Percentiles rank a stretch among this genome's conserved stretches.
phyloP scores from a whole-genome alignment of 2,888 invertebrate species.

The Rhagophthalmus giganteus region DNA sequence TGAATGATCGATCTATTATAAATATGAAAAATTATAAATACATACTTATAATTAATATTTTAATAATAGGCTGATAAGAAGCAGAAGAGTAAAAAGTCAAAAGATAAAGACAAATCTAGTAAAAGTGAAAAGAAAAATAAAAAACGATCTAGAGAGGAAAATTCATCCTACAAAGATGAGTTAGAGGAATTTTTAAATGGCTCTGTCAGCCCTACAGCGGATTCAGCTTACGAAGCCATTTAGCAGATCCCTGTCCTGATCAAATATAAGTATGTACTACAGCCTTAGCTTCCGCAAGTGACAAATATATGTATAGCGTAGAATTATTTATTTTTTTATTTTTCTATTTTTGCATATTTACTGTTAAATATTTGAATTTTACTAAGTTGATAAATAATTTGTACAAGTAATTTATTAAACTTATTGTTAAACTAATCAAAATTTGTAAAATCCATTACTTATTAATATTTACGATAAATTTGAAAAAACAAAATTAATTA shows the following conservation, averaged over 20 bases:
- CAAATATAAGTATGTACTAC: constrained; percentile 16
- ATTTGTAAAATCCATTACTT: not conserved
- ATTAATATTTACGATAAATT: not conserved
- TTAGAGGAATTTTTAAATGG: constrained; percentile 67
- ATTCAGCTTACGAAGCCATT: constrained; percentile 65
- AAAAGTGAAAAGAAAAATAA: constrained; percentile 55
- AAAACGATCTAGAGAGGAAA: constrained; percentile 55
- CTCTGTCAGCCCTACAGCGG: constrained; percentile 58
- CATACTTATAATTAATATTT: too few relatives aligned
- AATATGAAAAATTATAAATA: too few relatives aligned
- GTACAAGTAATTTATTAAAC: not conserved
- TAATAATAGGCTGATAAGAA: constrained; percentile 51
- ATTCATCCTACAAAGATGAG: constrained; percentile 57
- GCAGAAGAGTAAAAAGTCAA: constrained; percentile 57
- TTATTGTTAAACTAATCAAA: not conserved
- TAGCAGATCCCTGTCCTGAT: constrained; percentile 44
- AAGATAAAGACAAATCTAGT: constrained; percentile 53
- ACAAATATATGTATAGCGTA: too few relatives aligned
- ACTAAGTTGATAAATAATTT: not conserved
- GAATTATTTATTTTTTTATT: constrained; percentile 1
- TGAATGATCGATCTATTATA: too few relatives aligned
- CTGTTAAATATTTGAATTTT: not conserved
- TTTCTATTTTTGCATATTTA: not conserved
- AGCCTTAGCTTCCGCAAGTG: constrained; percentile 12
- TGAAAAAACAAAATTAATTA: not conserved